Evolutionary conservation across 2,113 vertebrate species (phyloP), one percentile per base, ranked within the genome.

Genomic region (Sceloporus undulatus): DNA sequence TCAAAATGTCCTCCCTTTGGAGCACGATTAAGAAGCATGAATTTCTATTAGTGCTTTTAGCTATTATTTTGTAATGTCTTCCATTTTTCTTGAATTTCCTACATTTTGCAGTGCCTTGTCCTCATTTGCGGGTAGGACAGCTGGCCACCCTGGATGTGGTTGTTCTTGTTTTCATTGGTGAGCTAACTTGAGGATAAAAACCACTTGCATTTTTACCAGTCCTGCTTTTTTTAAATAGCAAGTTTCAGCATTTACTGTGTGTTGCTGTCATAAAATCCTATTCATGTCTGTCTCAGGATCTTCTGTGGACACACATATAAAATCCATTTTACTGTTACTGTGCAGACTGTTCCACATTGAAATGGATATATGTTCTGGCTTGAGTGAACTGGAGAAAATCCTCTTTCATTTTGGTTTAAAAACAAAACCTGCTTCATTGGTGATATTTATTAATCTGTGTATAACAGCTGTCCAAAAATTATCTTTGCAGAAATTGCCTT

Each of bases 401-500:
- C 5, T n/a, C 42, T 40, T 42, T 29, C 4, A 2, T 18, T 6
- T 82, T 29, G n/a, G 42, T 70, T 70, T n/a, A 34, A 38, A n/a
- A 2, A 74, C 10, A 62, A 42, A 70, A 84, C 48, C 2, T 70
- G 9, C 23, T 85, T 77, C 18, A 23, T 62, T 38, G 14, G 23
- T 52, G 42, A 59, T 38, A 29, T 84, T 90, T 19, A 14, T 6
- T 90, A 59, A 34, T 40, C 9, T 66, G n/a, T 78, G 23, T 92
- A 83, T 94, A 89, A 90, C 65, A 86, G 59, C 27, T 86, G 90
- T 89, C 86, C 86, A 85, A 85, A 70, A 23, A 84, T 38, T 95
- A 73, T 79, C 42, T 89, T 91, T 94, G 11, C 96, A 99, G 99
- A 99, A 96, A 98, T 99, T 91, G 98, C 99, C 93, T 97, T 99